phyloP scores from a whole-genome alignment of 1,140 invertebrate species.

The Andricus grossulariae region DNA sequence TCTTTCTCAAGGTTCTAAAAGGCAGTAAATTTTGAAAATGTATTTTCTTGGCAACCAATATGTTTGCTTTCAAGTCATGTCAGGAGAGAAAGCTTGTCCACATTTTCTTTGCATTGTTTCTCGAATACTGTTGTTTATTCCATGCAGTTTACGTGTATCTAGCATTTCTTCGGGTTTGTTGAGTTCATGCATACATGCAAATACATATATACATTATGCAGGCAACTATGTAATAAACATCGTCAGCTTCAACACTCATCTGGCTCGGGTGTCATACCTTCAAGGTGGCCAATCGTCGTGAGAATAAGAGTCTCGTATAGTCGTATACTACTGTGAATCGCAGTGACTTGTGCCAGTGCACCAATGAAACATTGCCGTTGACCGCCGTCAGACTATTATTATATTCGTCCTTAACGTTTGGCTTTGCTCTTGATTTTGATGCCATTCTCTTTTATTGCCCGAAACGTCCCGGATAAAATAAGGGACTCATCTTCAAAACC shows the following conservation, averaged over 20 bases:
- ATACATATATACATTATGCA: conserved; percentile 17
- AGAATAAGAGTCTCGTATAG: conserved; percentile 4
- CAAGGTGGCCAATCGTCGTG: conserved; percentile 18
- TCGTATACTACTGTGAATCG: background rate
- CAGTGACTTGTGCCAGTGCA: background rate
- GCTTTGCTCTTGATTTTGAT: conserved; percentile 5
- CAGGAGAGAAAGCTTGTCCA: too few species aligned
- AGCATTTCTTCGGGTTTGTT: too few species aligned
- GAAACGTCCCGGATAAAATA: background rate
- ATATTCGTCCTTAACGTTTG: conserved; percentile 27
- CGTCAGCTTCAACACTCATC: conserved; percentile 21
- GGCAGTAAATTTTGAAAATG: too few species aligned
- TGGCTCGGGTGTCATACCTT: conserved; percentile 29
- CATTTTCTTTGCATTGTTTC: too few species aligned
- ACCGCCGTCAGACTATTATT: conserved; percentile 20
- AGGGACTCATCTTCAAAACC: background rate
- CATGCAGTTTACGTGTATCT: too few species aligned
- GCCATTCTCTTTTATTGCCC: background rate
- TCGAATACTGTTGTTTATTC: too few species aligned
- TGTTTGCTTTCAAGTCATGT: too few species aligned
- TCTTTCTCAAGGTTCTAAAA: too few species aligned
- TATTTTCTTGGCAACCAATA: too few species aligned
- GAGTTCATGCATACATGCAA: background rate
- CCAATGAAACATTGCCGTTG: conserved; percentile 19
- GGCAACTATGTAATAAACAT: conserved; percentile 24